Conservation (phyloP, 2,888 invertebrate genomes). For the Drosophila anomalata region DNA sequence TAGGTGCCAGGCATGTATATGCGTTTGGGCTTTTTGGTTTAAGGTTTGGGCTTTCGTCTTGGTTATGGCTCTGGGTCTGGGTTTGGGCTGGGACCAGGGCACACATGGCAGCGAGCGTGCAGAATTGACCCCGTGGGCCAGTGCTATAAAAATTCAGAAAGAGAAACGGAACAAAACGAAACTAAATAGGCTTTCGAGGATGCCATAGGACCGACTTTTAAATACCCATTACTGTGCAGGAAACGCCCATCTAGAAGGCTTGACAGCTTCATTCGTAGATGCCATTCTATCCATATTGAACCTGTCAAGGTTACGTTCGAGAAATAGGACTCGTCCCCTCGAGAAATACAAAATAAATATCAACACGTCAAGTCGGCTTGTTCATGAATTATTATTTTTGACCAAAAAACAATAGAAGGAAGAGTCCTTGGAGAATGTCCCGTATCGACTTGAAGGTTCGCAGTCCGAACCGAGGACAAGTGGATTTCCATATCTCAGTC, state of each 20-base stretch:
- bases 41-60: slow-evolving; percentile 30
- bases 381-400: not conserved
- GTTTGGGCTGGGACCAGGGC: slow-evolving; percentile 41
- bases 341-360: not conserved
- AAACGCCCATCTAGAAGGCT: not conserved
- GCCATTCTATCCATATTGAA: not conserved
- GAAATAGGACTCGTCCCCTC: not conserved
- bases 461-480: not conserved
- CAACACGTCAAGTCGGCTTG: not conserved
- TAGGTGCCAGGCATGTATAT: slow-evolving; percentile 11
- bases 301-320: not conserved
- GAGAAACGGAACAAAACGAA: slow-evolving; percentile 15
- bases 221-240: slow-evolving; percentile 1
- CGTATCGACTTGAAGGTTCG: slow-evolving; percentile 3
- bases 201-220: not conserved
- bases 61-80: slow-evolving; percentile 8
- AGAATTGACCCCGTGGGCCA: slow-evolving; percentile 68
- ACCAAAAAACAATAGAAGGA: not conserved
- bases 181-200: not conserved
- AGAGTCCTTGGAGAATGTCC: not conserved
- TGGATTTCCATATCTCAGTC: slow-evolving; percentile 6
- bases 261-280: not conserved
- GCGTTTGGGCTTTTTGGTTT: slow-evolving; percentile 20
- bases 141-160: slow-evolving; percentile 40
- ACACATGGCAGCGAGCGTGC: slow-evolving; percentile 70